phyloP scores from a whole-genome alignment of 2,797 vertebrate species.

The Masticophis lateralis region DNA sequence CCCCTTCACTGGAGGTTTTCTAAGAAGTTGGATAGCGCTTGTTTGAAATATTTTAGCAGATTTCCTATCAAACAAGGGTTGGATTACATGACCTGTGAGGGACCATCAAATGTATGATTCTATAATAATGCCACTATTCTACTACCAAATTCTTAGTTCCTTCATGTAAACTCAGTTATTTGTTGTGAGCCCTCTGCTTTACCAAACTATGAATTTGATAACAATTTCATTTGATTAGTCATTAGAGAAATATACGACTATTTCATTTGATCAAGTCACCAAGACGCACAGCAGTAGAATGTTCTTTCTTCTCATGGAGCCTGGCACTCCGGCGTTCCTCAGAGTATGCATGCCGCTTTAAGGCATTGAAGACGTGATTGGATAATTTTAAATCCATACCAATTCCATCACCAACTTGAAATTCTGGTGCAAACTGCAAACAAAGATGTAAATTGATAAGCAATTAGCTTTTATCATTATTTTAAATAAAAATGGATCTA shows the following conservation, averaged over 20 bases:
- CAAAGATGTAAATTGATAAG: slow-evolving; percentile 9
- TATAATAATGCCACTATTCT: neutral
- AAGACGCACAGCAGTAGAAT: slow-evolving; percentile 88
- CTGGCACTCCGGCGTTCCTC: slow-evolving; percentile 90
- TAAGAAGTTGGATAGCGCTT: neutral
- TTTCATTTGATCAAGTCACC: neutral
- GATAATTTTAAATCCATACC: slow-evolving; percentile 96
- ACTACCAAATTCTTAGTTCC: neutral
- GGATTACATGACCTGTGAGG: neutral
- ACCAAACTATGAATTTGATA: neutral
- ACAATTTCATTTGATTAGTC: neutral
- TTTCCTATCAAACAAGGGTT: neutral
- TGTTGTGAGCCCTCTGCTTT: neutral
- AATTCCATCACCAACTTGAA: slow-evolving; percentile 92
- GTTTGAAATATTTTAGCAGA: neutral
- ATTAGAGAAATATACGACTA: neutral
- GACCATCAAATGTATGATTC: neutral
- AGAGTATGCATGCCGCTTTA: slow-evolving; percentile 91
- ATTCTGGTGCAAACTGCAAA: slow-evolving; percentile 88
- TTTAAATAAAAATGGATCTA: neutral
- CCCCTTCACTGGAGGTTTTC: neutral
- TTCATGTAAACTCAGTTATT: neutral
- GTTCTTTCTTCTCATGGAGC: slow-evolving; percentile 96
- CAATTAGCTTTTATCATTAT: neutral
- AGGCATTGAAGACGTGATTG: slow-evolving; percentile 94